phyloP scores from a whole-genome alignment of 2,113 vertebrate species.

The Cisticola juncidis region DNA sequence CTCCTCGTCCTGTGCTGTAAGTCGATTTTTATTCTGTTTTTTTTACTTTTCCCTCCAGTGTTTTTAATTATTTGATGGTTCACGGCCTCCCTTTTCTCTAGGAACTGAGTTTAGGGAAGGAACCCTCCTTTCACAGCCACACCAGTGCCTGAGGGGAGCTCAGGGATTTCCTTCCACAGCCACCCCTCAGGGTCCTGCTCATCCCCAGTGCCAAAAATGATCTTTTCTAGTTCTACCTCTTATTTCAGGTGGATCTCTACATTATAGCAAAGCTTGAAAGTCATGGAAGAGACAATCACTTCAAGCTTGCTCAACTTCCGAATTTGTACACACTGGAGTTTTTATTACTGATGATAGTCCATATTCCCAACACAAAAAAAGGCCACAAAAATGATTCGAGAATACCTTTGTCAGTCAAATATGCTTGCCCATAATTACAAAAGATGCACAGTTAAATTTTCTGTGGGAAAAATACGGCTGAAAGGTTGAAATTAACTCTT shows the following conservation, averaged over 20 bases:
- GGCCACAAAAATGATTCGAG: not conserved
- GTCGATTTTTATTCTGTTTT: not conserved
- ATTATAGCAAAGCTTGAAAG: slow-evolving; percentile 19
- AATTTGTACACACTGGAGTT: not conserved
- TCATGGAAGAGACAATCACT: not conserved
- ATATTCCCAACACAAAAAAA: not conserved
- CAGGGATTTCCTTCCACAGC: rapidly evolving
- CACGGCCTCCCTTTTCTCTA: not conserved
- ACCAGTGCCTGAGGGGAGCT: rapidly evolving
- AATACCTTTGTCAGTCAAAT: not conserved
- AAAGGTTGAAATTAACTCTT: not conserved
- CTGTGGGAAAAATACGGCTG: not conserved
- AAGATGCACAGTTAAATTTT: not conserved
- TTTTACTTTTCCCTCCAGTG: not conserved
- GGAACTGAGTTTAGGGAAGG: not conserved
- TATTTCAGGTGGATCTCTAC: not conserved
- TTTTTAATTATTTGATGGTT: not conserved
- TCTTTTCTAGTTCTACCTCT: not conserved
- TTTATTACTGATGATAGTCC: slow-evolving; percentile 19
- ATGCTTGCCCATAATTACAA: not conserved
- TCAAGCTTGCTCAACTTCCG: slow-evolving; percentile 19
- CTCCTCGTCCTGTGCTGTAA: not conserved
- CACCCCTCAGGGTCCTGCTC: rapidly evolving
- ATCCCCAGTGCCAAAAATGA: not conserved
- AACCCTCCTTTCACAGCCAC: rapidly evolving